Conservation (phyloP, 2,113 vertebrate genomes). For the Cervus canadensis region DNA sequence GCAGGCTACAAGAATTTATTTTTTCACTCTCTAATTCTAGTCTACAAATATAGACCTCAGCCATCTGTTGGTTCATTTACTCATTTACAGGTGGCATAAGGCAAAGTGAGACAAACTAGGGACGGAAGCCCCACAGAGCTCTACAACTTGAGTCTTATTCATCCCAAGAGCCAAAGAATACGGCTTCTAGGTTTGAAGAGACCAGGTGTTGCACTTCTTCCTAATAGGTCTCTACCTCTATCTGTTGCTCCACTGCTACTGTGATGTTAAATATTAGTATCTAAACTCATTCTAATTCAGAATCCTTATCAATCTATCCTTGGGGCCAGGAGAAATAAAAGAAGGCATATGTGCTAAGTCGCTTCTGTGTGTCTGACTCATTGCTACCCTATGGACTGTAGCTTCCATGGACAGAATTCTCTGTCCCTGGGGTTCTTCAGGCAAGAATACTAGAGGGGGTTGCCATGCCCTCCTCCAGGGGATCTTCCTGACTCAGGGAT, state of each 20-base stretch:
- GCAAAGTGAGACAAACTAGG: conserved; percentile 6
- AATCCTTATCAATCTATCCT: neutral
- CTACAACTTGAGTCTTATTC: neutral
- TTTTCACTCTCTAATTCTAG: neutral
- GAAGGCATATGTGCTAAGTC: neutral
- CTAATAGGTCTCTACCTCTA: neutral
- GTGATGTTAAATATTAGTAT: neutral
- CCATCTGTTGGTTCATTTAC: conserved; percentile 54
- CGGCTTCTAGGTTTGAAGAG: neutral
- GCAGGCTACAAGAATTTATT: neutral
- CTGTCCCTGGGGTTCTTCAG: neutral
- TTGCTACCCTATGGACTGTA: neutral
- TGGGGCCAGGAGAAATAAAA: neutral
- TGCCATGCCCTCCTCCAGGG: neutral
- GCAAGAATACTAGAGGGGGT: neutral
- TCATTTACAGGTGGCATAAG: conserved; percentile 50
- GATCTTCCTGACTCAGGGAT: neutral
- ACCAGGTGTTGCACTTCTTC: neutral
- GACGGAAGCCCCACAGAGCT: neutral
- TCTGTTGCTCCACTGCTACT: neutral
- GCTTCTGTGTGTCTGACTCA: neutral
- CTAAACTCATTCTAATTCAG: neutral
- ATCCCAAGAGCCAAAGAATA: neutral
- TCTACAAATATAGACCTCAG: conserved; percentile 46
- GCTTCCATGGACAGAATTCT: neutral